phyloP scores from a whole-genome alignment of 1,140 invertebrate species.

The Antheraea pernyi region DNA sequence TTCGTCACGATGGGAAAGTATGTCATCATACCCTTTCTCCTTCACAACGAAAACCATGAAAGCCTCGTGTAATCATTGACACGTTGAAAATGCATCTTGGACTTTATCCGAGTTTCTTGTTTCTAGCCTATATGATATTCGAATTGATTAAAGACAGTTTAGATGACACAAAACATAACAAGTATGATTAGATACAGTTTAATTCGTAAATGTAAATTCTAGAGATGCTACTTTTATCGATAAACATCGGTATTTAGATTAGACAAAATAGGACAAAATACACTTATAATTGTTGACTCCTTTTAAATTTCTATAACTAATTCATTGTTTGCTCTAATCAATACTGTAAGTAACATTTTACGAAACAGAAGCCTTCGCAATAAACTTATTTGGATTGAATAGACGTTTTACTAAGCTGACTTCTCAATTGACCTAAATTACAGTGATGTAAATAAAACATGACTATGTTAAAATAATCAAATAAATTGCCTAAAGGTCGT shows the following conservation, averaged over 20 bases:
- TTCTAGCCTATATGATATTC: background rate
- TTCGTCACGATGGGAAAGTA: conserved; percentile 27
- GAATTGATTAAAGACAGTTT: background rate
- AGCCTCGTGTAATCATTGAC: conserved; percentile 39
- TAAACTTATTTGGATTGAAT: too few relatives aligned
- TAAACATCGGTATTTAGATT: too few relatives aligned
- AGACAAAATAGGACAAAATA: too few relatives aligned
- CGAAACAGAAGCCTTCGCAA: too few relatives aligned
- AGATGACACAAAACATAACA: background rate
- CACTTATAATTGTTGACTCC: too few relatives aligned
- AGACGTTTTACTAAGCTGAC: too few relatives aligned
- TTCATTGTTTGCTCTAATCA: too few relatives aligned
- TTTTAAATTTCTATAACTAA: too few relatives aligned
- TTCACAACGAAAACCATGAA: conserved; percentile 28
- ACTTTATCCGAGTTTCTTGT: background rate
- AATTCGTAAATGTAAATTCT: too few relatives aligned
- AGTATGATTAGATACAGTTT: too few relatives aligned
- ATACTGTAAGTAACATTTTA: background rate
- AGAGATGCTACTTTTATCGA: too few relatives aligned
- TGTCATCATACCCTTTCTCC: conserved; percentile 40
- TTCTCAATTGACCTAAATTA: background rate
- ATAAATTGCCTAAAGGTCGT: conserved; percentile 29
- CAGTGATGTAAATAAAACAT: background rate
- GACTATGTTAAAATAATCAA: conserved; percentile 45
- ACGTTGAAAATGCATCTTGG: conserved; percentile 2